Base-by-base conservation (phyloP, 2,888 invertebrate genomes). In the Stenodera caucasica region DNA sequence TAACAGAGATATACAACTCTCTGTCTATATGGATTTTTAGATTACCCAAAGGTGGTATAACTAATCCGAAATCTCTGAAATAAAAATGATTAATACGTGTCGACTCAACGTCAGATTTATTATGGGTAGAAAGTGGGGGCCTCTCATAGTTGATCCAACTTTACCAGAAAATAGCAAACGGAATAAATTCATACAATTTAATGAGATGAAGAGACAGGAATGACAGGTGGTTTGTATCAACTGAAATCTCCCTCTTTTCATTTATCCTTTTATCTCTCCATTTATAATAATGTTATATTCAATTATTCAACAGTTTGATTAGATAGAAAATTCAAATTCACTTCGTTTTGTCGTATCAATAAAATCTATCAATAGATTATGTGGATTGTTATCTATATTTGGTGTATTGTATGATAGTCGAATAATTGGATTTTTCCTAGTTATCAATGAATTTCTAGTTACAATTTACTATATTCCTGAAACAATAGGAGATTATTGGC, bases 41-140 rank as follows among this genome's bases (percentile, higher is more conserved):
- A 11, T n/a, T 21, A 21, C 21, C 21, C 18, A 21, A 45, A 45
- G 5, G 21, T 45, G 21, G n/a, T 6, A 35, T 14, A 35, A 35
- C 35, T 14, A 14, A 5, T 14, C 1, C 14, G 6, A 35, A 35
- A 14, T 35, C 14, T 14, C 14, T 35, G 29, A 33, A 26, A 49
- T 53, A 53, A 58, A 58, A 53, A 58, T 58, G 53, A 53, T 49
- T 58, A 58, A 57, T 57, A 40, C 32, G 21, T 40, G 51, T 45
- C 18, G 40, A 18, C 40, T 40, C 5, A 9, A 40, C 3, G 9
- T 18, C 40, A 15, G 18, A 40, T 40, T 40, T 40, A 15, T 37
- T 3, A 8, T 35, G 35, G n/a, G n/a, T n/a, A n/a, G n/a, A n/a
- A n/a, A n/a, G n/a, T n/a, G n/a, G n/a, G n/a, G n/a, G n/a, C n/a